Conservation (phyloP, 2,888 invertebrate genomes). For the Trichacis sp. region DNA sequence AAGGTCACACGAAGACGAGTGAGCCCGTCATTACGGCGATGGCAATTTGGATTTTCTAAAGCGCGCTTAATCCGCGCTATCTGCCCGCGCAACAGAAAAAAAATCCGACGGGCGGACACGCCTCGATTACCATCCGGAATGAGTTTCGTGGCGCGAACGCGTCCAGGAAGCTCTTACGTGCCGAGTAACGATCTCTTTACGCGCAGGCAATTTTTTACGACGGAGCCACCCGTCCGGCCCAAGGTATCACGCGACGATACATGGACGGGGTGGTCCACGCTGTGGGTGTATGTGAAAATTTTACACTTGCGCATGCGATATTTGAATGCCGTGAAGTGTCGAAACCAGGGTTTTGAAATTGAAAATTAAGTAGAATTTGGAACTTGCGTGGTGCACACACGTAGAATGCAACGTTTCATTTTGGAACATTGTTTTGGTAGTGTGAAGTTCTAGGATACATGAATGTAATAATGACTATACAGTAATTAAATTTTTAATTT, state of each 20-base stretch:
- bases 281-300: no score
- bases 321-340: no score
- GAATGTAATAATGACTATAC: no score
- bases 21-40: slow-evolving; percentile 22
- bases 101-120: slow-evolving; percentile 43
- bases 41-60: slow-evolving; percentile 33
- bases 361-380: no score
- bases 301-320: no score
- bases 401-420: no score
- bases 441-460: no score
- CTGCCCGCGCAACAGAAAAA: slow-evolving; percentile 22
- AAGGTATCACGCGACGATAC: slow-evolving; percentile 63
- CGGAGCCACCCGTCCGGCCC: slow-evolving; percentile 61
- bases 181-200: slow-evolving; percentile 65
- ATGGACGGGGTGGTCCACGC: slow-evolving; percentile 42
- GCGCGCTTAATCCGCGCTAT: slow-evolving; percentile 35
- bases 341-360: no score
- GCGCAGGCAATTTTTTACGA: slow-evolving; percentile 68
- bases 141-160: slow-evolving; percentile 41
- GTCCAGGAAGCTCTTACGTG: slow-evolving; percentile 63
- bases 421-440: no score
- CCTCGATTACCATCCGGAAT: slow-evolving; percentile 46
- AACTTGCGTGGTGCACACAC: no score
- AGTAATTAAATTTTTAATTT: no score
- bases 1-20: slow-evolving; percentile 16